Conservation (phyloP, 2,113 vertebrate genomes). For the Chaetops frenatus region DNA sequence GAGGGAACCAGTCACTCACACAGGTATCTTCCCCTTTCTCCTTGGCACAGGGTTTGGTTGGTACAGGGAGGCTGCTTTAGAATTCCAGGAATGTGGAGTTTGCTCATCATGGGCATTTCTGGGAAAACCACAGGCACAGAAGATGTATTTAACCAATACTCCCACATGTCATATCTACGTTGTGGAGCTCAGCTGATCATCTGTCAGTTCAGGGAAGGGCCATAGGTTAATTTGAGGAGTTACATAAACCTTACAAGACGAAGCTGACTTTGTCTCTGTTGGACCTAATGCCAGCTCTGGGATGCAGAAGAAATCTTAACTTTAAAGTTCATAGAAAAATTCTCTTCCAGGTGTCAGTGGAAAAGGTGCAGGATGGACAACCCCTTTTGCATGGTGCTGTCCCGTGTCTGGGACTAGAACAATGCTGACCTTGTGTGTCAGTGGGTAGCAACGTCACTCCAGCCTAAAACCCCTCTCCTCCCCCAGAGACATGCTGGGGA, state of each 20-base stretch:
- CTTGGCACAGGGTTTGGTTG: not conserved
- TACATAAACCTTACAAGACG: not conserved
- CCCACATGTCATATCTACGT: not conserved
- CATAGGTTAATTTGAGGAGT: not conserved
- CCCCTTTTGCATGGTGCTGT: not conserved
- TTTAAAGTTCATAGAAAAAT: not conserved
- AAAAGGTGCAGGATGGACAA: not conserved
- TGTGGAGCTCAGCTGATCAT: not conserved
- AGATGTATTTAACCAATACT: not conserved
- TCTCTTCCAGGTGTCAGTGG: not conserved
- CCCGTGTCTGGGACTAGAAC: not conserved
- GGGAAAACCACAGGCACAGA: not conserved
- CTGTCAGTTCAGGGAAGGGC: not conserved
- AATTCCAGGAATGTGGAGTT: not conserved
- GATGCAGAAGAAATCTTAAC: not conserved
- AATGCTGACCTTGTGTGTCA: not conserved
- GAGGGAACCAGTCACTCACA: not conserved
- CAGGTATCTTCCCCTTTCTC: not conserved
- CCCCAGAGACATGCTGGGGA: not conserved
- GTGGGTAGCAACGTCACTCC: not conserved
- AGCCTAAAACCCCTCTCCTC: not conserved
- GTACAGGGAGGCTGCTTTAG: not conserved
- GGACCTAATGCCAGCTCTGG: not conserved
- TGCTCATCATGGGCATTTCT: not conserved
- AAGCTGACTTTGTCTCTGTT: not conserved